These are phyloP conservation scores for Oncopeltus fasciatus DNA, from an alignment of 1,140 invertebrate genomes.

Conservation along the genomic window DNA sequence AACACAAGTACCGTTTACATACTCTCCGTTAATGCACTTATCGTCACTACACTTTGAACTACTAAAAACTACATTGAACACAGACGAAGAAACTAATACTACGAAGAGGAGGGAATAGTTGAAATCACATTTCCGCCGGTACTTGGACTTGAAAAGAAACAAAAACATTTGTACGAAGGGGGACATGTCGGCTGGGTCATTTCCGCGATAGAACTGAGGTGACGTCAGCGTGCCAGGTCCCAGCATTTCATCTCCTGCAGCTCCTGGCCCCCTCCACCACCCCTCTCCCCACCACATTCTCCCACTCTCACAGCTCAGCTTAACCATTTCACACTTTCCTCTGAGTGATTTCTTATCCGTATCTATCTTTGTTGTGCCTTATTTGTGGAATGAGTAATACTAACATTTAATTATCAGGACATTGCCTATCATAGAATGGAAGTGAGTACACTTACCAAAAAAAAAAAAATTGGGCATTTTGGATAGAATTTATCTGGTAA, in stretches of 20 bases:
- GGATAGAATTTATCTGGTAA: too few species aligned
- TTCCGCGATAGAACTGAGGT: constrained; percentile 19
- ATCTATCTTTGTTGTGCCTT: too few species aligned
- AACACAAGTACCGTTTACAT: constrained; percentile 70
- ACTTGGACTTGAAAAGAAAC: constrained; percentile 69
- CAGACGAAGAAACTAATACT: constrained; percentile 34
- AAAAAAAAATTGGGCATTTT: too few species aligned
- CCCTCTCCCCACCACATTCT: background rate
- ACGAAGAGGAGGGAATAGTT: constrained; percentile 20
- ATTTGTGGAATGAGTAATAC: too few species aligned
- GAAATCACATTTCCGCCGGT: constrained; percentile 49
- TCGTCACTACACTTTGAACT: constrained; percentile 28
- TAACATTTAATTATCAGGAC: too few species aligned
- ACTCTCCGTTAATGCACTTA: constrained; percentile 52
- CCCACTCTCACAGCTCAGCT: too few species aligned
- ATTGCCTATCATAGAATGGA: too few species aligned
- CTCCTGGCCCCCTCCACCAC: background rate
- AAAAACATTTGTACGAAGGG: constrained; percentile 66
- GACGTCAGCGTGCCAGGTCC: constrained; percentile 9
- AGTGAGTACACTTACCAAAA: too few species aligned
- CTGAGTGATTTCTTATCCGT: too few species aligned
- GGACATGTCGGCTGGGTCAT: constrained; percentile 44
- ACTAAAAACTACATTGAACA: constrained; percentile 36
- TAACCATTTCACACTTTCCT: too few species aligned
- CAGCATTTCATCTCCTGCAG: constrained; percentile 7